Evolutionary conservation across 2,888 invertebrate genomes (phyloP).

Genomic region (Choristoneura rosaceana): DNA sequence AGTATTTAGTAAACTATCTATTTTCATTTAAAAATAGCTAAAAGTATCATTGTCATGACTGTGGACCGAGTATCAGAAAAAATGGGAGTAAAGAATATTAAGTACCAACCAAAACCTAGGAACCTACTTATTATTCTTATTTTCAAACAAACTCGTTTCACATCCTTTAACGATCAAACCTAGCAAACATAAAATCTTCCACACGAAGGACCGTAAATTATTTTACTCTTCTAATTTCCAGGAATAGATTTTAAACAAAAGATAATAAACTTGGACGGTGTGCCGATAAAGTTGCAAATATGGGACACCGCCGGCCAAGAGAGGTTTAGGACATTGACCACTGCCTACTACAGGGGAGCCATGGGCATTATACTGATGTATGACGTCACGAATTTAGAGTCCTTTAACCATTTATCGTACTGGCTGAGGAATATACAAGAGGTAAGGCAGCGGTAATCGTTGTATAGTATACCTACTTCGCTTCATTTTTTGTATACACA

Average conservation of each 20-base stretch:
- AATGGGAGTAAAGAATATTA: no score
- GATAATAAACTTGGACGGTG: slow-evolving; percentile 94
- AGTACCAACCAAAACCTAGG: no score
- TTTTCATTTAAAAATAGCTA: no score
- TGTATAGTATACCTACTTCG: background rate
- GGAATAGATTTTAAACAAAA: slow-evolving; percentile 96
- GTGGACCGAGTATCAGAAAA: no score
- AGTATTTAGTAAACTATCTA: no score
- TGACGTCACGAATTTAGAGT: slow-evolving; percentile 94
- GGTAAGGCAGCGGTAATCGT: slow-evolving; percentile 74
- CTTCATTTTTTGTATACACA: background rate
- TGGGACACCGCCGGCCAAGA: slow-evolving; percentile 96
- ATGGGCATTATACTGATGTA: slow-evolving; percentile 97
- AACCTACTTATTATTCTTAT: no score
- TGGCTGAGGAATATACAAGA: slow-evolving; percentile 96
- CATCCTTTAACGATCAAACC: background rate
- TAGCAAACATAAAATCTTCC: background rate
- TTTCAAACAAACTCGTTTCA: no score
- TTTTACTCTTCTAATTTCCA: slow-evolving; percentile 64
- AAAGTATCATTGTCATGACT: no score
- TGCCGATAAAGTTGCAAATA: slow-evolving; percentile 93
- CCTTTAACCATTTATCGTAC: slow-evolving; percentile 95
- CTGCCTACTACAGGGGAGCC: slow-evolving; percentile 95
- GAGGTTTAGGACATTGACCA: slow-evolving; percentile 92
- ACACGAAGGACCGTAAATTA: background rate